A percentile compares a stretch with the other conserved stretches of the same genome.
Evolutionary conservation across 1,140 invertebrate genomes (phyloP).

Genomic region (Brachionus paranguensis): DNA sequence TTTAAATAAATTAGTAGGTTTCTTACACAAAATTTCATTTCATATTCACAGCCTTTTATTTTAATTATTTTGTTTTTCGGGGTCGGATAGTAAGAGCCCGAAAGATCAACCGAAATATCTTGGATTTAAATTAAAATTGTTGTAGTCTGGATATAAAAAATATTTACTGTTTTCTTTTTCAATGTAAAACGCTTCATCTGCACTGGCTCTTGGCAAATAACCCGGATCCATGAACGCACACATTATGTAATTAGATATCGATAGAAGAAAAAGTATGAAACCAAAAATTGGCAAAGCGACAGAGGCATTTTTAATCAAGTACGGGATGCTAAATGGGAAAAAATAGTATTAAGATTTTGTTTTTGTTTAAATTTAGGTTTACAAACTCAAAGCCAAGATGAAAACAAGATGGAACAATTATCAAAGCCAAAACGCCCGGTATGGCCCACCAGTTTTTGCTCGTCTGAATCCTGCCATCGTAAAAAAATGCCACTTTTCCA

Average conservation of each 20-base stretch:
- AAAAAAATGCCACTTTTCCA: background rate
- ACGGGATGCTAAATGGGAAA: slow-evolving; percentile 70
- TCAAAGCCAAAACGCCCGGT: background rate
- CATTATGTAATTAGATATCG: slow-evolving; percentile 77
- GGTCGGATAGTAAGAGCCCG: slow-evolving; percentile 23
- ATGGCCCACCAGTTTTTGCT: slow-evolving; percentile 33
- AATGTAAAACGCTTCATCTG: slow-evolving; percentile 82
- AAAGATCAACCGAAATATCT: slow-evolving; percentile 31
- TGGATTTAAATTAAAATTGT: background rate
- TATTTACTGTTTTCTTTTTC: slow-evolving; percentile 59
- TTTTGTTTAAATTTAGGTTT: background rate
- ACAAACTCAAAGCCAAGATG: slow-evolving; percentile 39
- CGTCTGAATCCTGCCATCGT: slow-evolving; percentile 1
- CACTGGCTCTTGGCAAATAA: slow-evolving; percentile 78
- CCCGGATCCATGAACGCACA: slow-evolving; percentile 91
- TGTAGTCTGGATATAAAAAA: background rate
- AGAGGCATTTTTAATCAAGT: slow-evolving; percentile 70
- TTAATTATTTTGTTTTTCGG: background rate
- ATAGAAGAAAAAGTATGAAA: slow-evolving; percentile 76
- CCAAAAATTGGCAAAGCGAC: slow-evolving; percentile 80
- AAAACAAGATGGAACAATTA: slow-evolving; percentile 8
- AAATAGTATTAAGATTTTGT: slow-evolving; percentile 41
- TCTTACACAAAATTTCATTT: slow-evolving; percentile 39
- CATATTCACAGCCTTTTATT: slow-evolving; percentile 10
- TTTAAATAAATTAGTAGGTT: background rate